Percentiles rank a stretch among this genome's conserved stretches.
These are phyloP conservation scores for Gonatopus flavifemur DNA, from an alignment of 1,140 invertebrate species.

Conservation along the genomic window DNA sequence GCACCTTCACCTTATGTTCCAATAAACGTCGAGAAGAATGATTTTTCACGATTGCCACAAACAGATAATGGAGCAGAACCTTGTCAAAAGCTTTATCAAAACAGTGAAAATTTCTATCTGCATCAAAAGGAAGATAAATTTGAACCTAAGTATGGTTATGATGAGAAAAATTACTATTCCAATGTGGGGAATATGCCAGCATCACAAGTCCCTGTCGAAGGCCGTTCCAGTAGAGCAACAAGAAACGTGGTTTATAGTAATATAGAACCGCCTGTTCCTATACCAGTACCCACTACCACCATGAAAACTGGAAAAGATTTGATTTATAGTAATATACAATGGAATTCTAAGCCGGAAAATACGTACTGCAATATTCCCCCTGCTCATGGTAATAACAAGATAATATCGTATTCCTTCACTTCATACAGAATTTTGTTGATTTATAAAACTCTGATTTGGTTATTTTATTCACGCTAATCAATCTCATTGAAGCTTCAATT, in stretches of 20 bases:
- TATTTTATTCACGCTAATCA: no score
- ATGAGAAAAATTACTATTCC: conserved; percentile 52
- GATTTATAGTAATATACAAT: conserved; percentile 56
- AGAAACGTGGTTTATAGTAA: conserved; percentile 53
- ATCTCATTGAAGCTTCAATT: no score
- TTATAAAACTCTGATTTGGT: no score
- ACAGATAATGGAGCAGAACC: conserved; percentile 31
- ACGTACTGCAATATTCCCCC: conserved; percentile 54
- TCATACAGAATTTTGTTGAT: no score
- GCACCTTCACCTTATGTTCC: conserved; percentile 46
- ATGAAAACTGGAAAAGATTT: conserved; percentile 50
- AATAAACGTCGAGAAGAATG: conserved; percentile 42
- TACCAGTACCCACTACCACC: conserved; percentile 28
- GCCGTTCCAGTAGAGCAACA: conserved; percentile 33
- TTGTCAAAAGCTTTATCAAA: conserved; percentile 45
- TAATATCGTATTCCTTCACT: conserved; percentile 8
- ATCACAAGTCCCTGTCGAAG: conserved; percentile 38
- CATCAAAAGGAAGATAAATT: conserved; percentile 47
- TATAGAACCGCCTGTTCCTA: conserved; percentile 46
- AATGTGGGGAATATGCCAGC: conserved; percentile 49
- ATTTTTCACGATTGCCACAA: conserved; percentile 28
- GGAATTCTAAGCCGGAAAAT: conserved; percentile 53
- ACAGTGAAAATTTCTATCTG: conserved; percentile 47
- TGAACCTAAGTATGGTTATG: conserved; percentile 44
- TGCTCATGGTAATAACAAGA: conserved; percentile 40